phyloP scores from a whole-genome alignment of 2,888 invertebrate species.

The Peribatodes rhomboidaria region DNA sequence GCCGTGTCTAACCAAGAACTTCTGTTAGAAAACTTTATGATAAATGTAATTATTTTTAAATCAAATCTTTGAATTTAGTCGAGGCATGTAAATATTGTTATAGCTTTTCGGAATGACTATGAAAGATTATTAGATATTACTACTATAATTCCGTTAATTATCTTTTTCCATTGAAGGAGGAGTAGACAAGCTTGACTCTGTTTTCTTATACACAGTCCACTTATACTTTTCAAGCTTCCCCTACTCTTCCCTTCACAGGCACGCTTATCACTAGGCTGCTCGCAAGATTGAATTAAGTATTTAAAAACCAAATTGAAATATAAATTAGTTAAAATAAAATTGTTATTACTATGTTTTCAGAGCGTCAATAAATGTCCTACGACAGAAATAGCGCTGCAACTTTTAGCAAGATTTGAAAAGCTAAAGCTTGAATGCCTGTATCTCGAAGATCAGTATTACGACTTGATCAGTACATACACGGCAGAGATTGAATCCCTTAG shows the following conservation, averaged over 20 bases:
- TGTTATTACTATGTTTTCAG: conserved; percentile 56
- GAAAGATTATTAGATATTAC: no score
- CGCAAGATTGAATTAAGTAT: no score
- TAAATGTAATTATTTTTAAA: conserved; percentile 68
- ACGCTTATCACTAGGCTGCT: no score
- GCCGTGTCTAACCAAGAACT: conserved; percentile 90
- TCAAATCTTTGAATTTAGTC: not conserved
- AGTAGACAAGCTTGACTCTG: no score
- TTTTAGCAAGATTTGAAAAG: conserved; percentile 89
- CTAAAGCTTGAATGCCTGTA: conserved; percentile 90
- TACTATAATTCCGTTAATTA: no score
- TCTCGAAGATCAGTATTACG: conserved; percentile 91
- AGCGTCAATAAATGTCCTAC: conserved; percentile 80
- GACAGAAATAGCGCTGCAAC: conserved; percentile 82
- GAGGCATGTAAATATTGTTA: not conserved
- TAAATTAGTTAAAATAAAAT: no score
- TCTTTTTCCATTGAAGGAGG: not conserved
- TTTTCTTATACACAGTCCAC: not conserved
- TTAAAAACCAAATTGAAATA: no score
- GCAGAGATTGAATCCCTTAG: conserved; percentile 90
- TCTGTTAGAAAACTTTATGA: conserved; percentile 91
- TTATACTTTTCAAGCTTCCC: not conserved
- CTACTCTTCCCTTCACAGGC: no score
- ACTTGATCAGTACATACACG: conserved; percentile 89
- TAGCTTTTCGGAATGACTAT: not conserved